Percentiles rank a stretch among this genome's conserved stretches.
These are phyloP conservation scores for Hormaphis cornu DNA, from an alignment of 1,140 invertebrate species.

Conservation along the genomic window DNA sequence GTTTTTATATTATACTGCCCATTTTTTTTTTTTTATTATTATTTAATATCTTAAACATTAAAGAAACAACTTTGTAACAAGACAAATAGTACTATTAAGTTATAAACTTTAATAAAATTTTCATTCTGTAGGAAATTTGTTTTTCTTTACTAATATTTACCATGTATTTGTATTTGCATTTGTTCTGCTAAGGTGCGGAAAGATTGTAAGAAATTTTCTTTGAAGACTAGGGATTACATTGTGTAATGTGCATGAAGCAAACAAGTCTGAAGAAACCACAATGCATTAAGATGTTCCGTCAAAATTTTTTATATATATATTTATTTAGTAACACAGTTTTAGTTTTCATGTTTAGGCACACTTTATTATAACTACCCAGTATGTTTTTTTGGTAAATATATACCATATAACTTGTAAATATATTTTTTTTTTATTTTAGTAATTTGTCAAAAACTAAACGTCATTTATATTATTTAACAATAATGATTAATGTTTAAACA, in stretches of 20 bases:
- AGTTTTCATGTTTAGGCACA: conserved; percentile 15
- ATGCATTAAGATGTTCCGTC: background rate
- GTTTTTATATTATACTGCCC: background rate
- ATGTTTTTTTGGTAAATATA: conserved; percentile 11
- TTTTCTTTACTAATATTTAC: conserved; percentile 30
- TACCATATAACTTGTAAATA: conserved; percentile 22
- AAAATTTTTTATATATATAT: background rate
- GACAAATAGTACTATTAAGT: conserved; percentile 8
- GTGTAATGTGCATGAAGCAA: conserved; percentile 20
- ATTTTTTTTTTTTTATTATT: conserved; percentile 16
- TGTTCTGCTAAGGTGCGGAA: conserved; percentile 21
- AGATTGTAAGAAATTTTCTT: conserved; percentile 28
- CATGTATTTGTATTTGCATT: conserved; percentile 30
- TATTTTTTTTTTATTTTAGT: background rate
- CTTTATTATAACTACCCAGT: background rate
- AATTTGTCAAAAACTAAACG: background rate
- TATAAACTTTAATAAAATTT: background rate
- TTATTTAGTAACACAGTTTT: conserved; percentile 3
- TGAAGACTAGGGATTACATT: conserved; percentile 29
- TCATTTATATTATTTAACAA: conserved; percentile 1
- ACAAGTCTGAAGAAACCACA: conserved; percentile 20
- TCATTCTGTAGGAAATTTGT: conserved; percentile 3
- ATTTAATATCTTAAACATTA: background rate
- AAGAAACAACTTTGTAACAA: conserved; percentile 17
- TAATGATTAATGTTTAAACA: conserved; percentile 6